Evolutionary conservation across 2,797 vertebrate genomes (phyloP).

Genomic region (Sorex maritimensis): DNA sequence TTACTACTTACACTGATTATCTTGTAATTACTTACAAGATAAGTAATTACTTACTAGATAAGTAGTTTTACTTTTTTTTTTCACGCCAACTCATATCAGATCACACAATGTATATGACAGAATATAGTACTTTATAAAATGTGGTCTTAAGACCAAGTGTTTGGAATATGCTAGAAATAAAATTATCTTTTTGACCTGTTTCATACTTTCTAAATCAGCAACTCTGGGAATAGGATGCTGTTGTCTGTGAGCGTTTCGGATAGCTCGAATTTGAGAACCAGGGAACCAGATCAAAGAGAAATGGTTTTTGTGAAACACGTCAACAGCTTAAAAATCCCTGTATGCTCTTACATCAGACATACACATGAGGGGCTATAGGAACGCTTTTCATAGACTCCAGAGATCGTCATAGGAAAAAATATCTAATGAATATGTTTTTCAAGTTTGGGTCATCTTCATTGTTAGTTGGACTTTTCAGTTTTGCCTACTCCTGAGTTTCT

Average conservation of each 20-base stretch:
- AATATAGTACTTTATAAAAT: background rate
- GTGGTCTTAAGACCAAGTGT: background rate
- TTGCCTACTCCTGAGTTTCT: background rate
- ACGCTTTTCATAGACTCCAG: background rate
- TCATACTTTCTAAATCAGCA: background rate
- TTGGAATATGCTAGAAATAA: background rate
- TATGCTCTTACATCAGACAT: background rate
- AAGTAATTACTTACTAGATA: too few relatives aligned
- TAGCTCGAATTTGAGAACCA: background rate
- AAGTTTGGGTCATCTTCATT: background rate
- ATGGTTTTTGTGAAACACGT: background rate
- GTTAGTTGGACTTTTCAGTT: background rate
- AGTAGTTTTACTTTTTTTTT: conserved; percentile 37
- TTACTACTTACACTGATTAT: background rate
- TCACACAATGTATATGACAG: background rate
- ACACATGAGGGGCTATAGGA: background rate
- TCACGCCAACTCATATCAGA: background rate
- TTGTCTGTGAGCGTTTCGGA: background rate
- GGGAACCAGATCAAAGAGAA: background rate
- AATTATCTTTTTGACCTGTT: background rate
- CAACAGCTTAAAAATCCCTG: background rate
- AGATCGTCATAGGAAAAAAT: background rate
- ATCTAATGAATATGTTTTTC: background rate
- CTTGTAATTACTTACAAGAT: background rate
- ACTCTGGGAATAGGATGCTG: too few relatives aligned